These are phyloP conservation scores for Takifugu bimaculatus DNA, from an alignment of 2,113 vertebrate genomes.

Conservation along the genomic window DNA sequence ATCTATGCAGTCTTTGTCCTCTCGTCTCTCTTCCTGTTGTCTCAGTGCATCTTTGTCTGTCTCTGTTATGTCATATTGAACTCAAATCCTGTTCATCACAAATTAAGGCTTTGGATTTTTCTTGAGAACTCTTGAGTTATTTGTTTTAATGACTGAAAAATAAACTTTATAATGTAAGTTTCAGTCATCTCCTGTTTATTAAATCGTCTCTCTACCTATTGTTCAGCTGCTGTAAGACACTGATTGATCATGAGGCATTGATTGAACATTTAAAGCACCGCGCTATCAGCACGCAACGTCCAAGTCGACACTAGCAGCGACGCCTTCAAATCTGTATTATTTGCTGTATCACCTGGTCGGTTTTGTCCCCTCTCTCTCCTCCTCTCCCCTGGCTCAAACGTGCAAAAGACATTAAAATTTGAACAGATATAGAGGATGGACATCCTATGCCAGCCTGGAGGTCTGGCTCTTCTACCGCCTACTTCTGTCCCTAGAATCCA, in stretches of 20 bases:
- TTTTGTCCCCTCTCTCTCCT: constrained; percentile 24
- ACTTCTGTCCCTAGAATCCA: constrained; percentile 49
- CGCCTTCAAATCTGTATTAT: too few species aligned
- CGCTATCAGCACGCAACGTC: too few species aligned
- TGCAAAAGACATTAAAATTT: constrained; percentile 46
- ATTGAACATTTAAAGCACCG: too few species aligned
- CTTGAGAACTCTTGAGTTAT: neutral
- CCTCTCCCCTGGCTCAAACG: constrained; percentile 28
- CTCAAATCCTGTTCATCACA: constrained; percentile 3
- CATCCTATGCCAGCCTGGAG: constrained; percentile 23
- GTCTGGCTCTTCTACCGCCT: constrained; percentile 39
- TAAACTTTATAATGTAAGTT: too few species aligned
- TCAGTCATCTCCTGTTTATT: too few species aligned
- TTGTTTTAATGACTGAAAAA: neutral
- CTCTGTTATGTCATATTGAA: constrained; percentile 23
- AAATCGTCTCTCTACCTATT: too few species aligned
- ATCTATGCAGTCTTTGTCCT: constrained; percentile 30
- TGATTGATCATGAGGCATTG: too few species aligned
- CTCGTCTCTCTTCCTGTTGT: constrained; percentile 17
- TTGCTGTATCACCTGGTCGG: too few species aligned
- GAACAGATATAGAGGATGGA: constrained; percentile 32
- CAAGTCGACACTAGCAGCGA: too few species aligned
- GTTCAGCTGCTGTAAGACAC: too few species aligned
- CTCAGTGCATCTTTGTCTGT: neutral
- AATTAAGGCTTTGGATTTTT: neutral